Conservation (phyloP, 2,888 invertebrate species). For the Chaetoderma sp. region DNA sequence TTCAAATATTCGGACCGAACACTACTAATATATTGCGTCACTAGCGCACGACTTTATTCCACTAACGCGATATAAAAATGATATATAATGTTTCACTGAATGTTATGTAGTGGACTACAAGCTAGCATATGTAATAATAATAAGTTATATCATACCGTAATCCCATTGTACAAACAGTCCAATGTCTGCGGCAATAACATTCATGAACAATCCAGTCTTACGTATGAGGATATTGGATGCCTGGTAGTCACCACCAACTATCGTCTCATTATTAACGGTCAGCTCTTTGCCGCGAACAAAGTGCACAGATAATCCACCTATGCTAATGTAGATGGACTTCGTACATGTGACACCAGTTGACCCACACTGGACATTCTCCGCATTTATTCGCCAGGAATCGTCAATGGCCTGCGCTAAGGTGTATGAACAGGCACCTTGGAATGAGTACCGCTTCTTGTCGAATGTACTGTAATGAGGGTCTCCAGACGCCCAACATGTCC, state of each 20-base stretch:
- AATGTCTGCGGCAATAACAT: conserved; percentile 77
- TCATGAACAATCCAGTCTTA: conserved; percentile 80
- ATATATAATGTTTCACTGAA: too few relatives aligned
- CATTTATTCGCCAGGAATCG: conserved; percentile 72
- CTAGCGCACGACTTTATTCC: too few relatives aligned
- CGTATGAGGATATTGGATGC: conserved; percentile 33
- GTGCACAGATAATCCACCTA: too few relatives aligned
- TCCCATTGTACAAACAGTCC: conserved; percentile 89
- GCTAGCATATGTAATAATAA: too few relatives aligned
- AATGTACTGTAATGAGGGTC: conserved; percentile 24
- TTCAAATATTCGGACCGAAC: too few relatives aligned
- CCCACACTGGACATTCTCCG: conserved; percentile 86
- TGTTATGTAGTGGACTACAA: too few relatives aligned
- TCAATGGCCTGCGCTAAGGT: background rate
- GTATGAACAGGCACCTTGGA: conserved; percentile 15
- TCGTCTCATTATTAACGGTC: conserved; percentile 42
- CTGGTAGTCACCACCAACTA: conserved; percentile 35
- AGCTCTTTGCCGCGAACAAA: conserved; percentile 45
- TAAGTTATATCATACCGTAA: too few relatives aligned
- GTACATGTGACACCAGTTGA: conserved; percentile 87
- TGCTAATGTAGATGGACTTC: conserved; percentile 70
- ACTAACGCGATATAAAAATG: too few relatives aligned
- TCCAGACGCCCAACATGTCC: conserved; percentile 15
- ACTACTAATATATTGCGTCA: too few relatives aligned
- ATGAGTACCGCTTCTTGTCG: conserved; percentile 14